Evolutionary conservation across 2,888 invertebrate genomes (phyloP), one percentile per base, ranked within the genome.

Genomic region (Myopa testacea): DNA sequence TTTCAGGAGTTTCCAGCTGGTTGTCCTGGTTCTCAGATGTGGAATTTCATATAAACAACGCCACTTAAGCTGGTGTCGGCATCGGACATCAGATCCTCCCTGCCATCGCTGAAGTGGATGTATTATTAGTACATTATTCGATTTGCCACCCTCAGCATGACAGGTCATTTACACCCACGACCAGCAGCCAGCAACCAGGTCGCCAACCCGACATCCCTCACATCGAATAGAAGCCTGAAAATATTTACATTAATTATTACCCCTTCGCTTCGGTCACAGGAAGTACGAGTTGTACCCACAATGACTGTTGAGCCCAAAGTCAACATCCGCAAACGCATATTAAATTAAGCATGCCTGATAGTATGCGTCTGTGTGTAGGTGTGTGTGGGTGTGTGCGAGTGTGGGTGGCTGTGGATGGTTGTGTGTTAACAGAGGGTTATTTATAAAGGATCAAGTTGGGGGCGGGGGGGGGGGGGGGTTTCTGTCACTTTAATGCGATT

Each of bases 311-410:
- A 50, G 50, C 65, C 8, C 60, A 38, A 38, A 69, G 75, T 75
- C 75, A 75, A 75, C 68, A 75, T 69, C 69, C 68, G 70, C 70
- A 50, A 14, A 19, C 50, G 75, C 75, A 75, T 75, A 75, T 75
- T 69, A 75, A 75, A 75, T 38, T 26, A 75, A 40, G 40, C 65
- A 50, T 40, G 71, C 6, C 12, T 16, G 45, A 67, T 10, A 26
- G 67, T 73, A 8, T 45, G 40, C 63, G 26, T 4, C 26, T 63
- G 14, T 72, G 50, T 10, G 10, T 38, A 45, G 8, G n/a, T 69
- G 45, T 10, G n/a, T 69, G 45, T 10, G 70, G 10, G 19, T 38
- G 68, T 52, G 34, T 52, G 40, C 45, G 73, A 67, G 12, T 50
- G 67, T 73, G 16, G n/a, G 40, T 63, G 26, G 12, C 26, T 63